These are phyloP conservation scores for Ditula angustiorana DNA, from an alignment of 2,888 invertebrate genomes.

Conservation along the genomic window DNA sequence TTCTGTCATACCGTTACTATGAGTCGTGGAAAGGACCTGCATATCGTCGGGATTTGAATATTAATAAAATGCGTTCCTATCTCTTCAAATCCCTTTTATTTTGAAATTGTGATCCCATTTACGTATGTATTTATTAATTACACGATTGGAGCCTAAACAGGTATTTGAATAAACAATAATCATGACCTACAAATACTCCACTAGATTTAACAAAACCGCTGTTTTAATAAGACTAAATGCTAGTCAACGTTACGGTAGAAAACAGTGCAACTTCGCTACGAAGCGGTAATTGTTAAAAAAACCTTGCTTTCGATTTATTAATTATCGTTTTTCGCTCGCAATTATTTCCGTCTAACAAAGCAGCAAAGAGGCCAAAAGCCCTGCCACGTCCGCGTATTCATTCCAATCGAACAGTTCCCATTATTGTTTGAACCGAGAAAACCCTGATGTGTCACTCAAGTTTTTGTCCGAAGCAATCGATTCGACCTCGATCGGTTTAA, in stretches of 20 bases:
- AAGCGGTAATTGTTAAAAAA: background rate
- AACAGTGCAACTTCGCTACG: background rate
- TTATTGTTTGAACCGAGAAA: constrained; percentile 50
- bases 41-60: no score
- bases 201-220: no score
- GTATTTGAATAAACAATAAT: no score
- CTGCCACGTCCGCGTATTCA: constrained; percentile 20
- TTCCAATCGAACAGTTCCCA: constrained; percentile 47
- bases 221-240: background rate
- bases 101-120: no score
- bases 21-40: no score
- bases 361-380: constrained; percentile 32
- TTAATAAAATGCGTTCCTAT: no score
- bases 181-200: no score
- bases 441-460: constrained; percentile 58
- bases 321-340: constrained; percentile 9
- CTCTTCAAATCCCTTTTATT: no score
- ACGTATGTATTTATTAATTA: no score
- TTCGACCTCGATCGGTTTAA: constrained; percentile 57
- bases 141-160: no score
- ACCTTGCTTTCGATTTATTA: constrained; percentile 6
- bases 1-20: no score
- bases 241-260: no score
- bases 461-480: constrained; percentile 54
- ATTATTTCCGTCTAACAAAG: background rate